These are phyloP conservation scores for Drosophila melanica DNA, from an alignment of 1,140 invertebrate genomes.

Conservation along the genomic window DNA sequence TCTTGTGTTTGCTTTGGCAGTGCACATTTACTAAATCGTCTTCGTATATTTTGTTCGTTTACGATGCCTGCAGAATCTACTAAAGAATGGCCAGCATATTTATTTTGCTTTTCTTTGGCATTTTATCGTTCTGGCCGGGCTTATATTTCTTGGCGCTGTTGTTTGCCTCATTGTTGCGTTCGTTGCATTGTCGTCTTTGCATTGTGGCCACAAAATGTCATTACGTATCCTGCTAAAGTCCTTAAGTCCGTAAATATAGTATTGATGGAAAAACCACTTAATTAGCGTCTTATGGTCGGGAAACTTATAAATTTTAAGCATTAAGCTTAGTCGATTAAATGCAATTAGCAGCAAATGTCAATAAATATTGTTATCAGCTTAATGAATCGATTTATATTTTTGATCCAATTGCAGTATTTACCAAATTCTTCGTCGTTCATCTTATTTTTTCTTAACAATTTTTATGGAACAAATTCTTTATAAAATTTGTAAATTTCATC, in stretches of 20 bases:
- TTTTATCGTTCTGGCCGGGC: constrained; percentile 48
- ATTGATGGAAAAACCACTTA: constrained; percentile 11
- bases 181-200: constrained; percentile 41
- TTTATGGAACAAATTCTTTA: no score
- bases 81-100: constrained; percentile 61
- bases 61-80: constrained; percentile 57
- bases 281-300: not conserved
- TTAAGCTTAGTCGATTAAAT: not conserved
- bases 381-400: no score
- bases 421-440: no score
- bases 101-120: constrained; percentile 48
- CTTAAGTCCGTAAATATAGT: constrained; percentile 19
- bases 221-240: constrained; percentile 21
- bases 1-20: constrained; percentile 50
- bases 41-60: constrained; percentile 64
- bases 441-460: constrained; percentile 44
- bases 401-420: not conserved
- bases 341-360: no score
- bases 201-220: constrained; percentile 37
- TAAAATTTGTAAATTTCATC: no score
- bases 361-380: no score
- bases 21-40: constrained; percentile 77
- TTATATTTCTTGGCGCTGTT: not conserved
- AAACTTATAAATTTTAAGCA: constrained; percentile 5
- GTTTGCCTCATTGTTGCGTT: constrained; percentile 45